Evolutionary conservation across 2,113 vertebrate species (phyloP).

Genomic region (Microcebus jonahi): DNA sequence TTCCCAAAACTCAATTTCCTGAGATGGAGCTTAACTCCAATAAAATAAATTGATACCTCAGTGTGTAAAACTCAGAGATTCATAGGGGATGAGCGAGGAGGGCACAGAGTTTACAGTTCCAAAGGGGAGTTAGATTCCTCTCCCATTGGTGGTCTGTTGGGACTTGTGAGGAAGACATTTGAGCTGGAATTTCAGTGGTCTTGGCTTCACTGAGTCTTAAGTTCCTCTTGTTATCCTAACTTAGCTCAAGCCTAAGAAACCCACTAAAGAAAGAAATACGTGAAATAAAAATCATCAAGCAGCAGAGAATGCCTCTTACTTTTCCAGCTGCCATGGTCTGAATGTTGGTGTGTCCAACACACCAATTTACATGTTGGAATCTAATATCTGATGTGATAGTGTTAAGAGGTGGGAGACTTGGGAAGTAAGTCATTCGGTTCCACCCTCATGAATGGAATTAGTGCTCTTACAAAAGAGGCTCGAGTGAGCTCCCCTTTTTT

Average conservation of each 20-base stretch:
- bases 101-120: background rate
- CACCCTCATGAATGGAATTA: background rate
- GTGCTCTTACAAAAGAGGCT: background rate
- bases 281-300: background rate
- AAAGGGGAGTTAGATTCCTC: background rate
- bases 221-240: background rate
- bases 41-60: background rate
- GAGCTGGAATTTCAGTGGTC: background rate
- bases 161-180: background rate
- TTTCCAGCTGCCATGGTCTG: background rate
- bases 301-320: background rate
- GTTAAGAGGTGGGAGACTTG: background rate
- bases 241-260: background rate
- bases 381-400: background rate
- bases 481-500: background rate
- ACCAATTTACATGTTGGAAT: background rate
- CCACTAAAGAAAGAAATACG: background rate
- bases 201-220: background rate
- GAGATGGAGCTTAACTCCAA: background rate
- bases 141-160: background rate
- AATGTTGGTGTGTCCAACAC: background rate
- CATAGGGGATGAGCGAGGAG: background rate
- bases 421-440: background rate
- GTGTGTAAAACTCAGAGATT: conserved; percentile 14
- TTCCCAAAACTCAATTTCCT: conserved; percentile 35